Evolutionary conservation across 2,113 vertebrate species (phyloP).

Genomic region (chimpanzee (Pan troglodytes)): DNA sequence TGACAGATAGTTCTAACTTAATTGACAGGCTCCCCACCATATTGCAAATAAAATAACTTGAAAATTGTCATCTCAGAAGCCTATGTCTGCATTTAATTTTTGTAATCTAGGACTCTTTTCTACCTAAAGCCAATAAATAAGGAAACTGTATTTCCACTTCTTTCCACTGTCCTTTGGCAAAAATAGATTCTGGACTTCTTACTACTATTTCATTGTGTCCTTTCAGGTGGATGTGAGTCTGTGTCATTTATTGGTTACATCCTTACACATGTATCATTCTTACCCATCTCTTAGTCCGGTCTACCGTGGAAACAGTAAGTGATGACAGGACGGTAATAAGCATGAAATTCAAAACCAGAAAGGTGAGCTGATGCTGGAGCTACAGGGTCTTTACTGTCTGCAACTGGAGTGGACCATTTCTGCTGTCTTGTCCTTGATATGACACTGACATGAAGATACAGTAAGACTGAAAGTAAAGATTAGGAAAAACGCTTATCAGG

Average conservation of each 20-base stretch:
- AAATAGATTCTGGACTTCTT: constrained; percentile 32
- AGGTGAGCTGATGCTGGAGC: neutral
- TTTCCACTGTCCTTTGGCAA: neutral
- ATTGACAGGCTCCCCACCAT: neutral
- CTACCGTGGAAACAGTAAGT: neutral
- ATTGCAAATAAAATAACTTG: neutral
- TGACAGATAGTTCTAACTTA: neutral
- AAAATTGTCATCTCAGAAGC: neutral
- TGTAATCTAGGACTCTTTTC: constrained; percentile 17
- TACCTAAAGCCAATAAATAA: neutral
- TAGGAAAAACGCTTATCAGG: neutral
- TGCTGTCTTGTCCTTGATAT: neutral
- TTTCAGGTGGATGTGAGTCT: neutral
- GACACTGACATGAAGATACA: neutral
- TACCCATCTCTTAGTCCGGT: neutral
- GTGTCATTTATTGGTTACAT: constrained; percentile 1
- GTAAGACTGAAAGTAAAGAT: constrained; percentile 14
- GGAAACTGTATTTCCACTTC: constrained; percentile 16
- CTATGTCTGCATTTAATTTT: constrained; percentile 16
- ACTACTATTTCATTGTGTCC: neutral
- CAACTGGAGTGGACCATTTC: neutral
- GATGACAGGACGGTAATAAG: neutral
- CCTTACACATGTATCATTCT: neutral
- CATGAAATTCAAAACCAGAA: constrained; percentile 34
- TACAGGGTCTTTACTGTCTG: neutral